phyloP scores from a whole-genome alignment of 2,113 vertebrate species.

The Nanorana parkeri region DNA sequence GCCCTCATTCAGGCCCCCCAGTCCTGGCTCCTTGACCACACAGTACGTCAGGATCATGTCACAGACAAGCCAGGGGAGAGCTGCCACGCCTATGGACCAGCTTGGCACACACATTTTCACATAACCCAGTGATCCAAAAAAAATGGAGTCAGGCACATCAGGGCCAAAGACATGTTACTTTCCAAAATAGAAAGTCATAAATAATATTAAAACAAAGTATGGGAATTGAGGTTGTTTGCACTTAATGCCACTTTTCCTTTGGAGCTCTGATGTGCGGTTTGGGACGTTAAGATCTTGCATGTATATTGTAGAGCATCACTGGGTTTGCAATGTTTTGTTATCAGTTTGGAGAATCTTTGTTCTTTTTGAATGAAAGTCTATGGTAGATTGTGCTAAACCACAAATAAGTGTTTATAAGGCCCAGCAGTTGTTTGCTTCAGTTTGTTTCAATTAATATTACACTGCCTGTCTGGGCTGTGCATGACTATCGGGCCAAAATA shows the following conservation, averaged over 20 bases:
- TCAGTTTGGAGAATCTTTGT: not conserved
- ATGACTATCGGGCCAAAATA: not conserved
- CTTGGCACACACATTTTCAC: constrained; percentile 87
- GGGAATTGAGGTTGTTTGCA: constrained; percentile 76
- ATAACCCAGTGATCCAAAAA: constrained; percentile 90
- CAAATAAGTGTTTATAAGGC: not conserved
- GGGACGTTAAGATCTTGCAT: not conserved
- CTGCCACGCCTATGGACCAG: constrained; percentile 68
- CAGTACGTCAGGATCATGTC: constrained; percentile 79
- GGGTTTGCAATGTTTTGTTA: not conserved
- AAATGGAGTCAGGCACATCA: constrained; percentile 73
- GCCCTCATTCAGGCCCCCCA: constrained; percentile 79
- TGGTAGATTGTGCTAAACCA: too few relatives aligned
- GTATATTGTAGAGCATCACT: not conserved
- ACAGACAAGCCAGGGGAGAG: constrained; percentile 69
- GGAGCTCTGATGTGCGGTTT: not conserved
- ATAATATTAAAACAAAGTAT: constrained; percentile 71
- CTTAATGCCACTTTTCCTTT: constrained; percentile 65
- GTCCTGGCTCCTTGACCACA: constrained; percentile 82
- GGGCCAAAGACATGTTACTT: constrained; percentile 73
- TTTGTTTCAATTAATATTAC: too few relatives aligned
- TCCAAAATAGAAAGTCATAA: constrained; percentile 88
- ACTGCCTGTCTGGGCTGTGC: not conserved
- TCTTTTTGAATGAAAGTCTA: not conserved
- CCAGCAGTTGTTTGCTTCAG: not conserved